Evolutionary conservation across 2,888 invertebrate species (phyloP).

Genomic region (Pterobdella sp.): DNA sequence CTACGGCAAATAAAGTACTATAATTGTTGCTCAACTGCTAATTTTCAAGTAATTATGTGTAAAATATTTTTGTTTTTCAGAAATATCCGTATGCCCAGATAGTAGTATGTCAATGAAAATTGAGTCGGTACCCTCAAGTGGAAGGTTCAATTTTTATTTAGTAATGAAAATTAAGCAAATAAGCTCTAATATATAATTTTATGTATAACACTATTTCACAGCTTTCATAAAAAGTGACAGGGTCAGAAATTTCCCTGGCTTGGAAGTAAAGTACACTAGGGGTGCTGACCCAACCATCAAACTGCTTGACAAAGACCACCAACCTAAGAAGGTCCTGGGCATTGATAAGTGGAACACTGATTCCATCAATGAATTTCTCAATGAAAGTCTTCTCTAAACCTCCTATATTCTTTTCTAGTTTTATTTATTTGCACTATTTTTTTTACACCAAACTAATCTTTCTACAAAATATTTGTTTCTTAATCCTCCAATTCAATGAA

Average conservation of each 20-base stretch:
- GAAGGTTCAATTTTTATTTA: conserved; percentile 58
- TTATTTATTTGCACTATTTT: conserved; percentile 5
- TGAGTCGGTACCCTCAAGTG: conserved; percentile 93
- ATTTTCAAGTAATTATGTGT: neutral
- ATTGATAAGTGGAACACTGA: conserved; percentile 99
- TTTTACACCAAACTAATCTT: neutral
- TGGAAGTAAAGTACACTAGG: conserved; percentile 82
- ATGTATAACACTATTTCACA: conserved; percentile 42
- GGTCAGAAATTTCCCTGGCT: conserved; percentile 78
- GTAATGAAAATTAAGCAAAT: neutral
- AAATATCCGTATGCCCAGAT: conserved; percentile 82
- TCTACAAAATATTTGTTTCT: neutral
- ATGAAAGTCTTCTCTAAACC: conserved; percentile 67
- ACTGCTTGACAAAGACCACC: conserved; percentile 68
- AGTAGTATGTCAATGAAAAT: conserved; percentile 96
- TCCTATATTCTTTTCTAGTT: no score
- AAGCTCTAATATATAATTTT: neutral
- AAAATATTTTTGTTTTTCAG: conserved; percentile 43
- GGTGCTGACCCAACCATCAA: conserved; percentile 90
- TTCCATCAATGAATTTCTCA: conserved; percentile 89
- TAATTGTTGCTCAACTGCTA: neutral
- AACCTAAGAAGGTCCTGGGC: conserved; percentile 75
- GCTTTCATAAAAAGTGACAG: conserved; percentile 91
- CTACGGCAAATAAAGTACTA: conserved; percentile 4
- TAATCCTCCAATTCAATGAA: neutral